These are phyloP conservation scores for Tetragonula carbonaria DNA, from an alignment of 2,888 invertebrate genomes.

Conservation along the genomic window DNA sequence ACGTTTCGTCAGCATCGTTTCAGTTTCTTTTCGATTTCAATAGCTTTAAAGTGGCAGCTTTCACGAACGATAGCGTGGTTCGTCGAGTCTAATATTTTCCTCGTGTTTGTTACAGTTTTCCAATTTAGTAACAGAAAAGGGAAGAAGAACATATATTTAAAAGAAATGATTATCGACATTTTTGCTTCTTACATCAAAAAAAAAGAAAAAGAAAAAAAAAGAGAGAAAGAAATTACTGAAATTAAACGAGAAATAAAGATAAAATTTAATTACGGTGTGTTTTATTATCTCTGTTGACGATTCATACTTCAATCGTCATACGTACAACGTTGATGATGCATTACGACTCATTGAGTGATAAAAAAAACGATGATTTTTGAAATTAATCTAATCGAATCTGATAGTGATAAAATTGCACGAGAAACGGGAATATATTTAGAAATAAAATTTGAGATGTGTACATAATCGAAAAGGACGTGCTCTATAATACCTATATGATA, in stretches of 20 bases:
- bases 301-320: background rate
- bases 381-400: conserved; percentile 19
- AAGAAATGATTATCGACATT: background rate
- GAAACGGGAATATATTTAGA: background rate
- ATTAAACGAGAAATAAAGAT: no score
- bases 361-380: background rate
- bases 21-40: background rate
- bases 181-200: no score
- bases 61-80: no score
- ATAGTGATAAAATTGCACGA: background rate
- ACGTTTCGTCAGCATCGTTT: background rate
- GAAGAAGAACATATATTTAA: background rate
- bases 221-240: no score
- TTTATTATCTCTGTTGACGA: background rate
- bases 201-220: no score
- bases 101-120: background rate
- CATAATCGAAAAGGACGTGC: no score
- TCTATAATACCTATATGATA: background rate
- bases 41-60: background rate
- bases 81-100: background rate
- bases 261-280: background rate
- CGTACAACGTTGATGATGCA: background rate
- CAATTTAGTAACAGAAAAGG: background rate
- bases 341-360: background rate
- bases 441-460: background rate